Evolutionary conservation across 2,888 invertebrate genomes (phyloP).

Genomic region (Rutpela maculata): DNA sequence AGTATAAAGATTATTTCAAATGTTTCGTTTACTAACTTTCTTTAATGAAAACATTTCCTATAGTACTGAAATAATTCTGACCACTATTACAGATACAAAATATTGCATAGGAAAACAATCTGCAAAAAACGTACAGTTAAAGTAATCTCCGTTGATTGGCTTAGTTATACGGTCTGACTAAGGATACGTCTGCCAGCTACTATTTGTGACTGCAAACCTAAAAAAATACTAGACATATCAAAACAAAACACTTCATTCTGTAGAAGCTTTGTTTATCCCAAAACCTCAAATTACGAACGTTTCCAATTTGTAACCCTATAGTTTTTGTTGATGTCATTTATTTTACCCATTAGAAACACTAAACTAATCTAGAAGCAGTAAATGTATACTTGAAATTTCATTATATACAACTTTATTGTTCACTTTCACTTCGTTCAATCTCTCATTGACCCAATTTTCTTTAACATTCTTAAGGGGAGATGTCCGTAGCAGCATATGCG

Average conservation of each 20-base stretch:
- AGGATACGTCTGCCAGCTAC: not conserved
- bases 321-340: slow-evolving; percentile 2
- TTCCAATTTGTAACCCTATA: slow-evolving; percentile 3
- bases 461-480: too few relatives aligned
- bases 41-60: too few relatives aligned
- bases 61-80: too few relatives aligned
- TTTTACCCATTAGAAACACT: not conserved
- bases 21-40: too few relatives aligned
- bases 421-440: not conserved
- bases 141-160: not conserved
- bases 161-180: not conserved
- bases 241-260: not conserved
- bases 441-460: not conserved
- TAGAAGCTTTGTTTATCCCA: not conserved
- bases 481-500: too few relatives aligned
- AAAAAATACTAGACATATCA: not conserved
- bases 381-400: not conserved
- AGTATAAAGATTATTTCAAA: too few relatives aligned
- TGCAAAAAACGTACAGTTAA: not conserved
- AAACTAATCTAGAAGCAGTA: not conserved
- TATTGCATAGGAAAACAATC: not conserved
- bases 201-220: not conserved
- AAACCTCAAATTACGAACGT: slow-evolving; percentile 3
- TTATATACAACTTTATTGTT: not conserved
- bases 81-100: too few relatives aligned